A percentile compares a stretch with the other conserved stretches of the same genome.
phyloP scores from a whole-genome alignment of 2,888 invertebrate species.

The Auanema freiburgensis region DNA sequence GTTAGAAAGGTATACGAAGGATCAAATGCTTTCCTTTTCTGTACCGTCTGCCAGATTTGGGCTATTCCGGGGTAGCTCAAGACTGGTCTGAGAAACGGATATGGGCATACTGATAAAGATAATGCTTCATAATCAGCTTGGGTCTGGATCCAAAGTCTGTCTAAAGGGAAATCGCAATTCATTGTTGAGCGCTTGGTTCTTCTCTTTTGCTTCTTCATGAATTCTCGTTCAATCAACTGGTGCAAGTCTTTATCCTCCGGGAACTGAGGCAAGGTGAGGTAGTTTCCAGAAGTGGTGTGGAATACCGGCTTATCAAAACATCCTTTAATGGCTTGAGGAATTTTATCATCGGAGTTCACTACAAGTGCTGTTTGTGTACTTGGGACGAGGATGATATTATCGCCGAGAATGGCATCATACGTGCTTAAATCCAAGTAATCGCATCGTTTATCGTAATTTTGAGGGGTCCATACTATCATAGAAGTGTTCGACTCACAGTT shows the following conservation, averaged over 20 bases:
- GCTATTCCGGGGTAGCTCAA: too few relatives aligned
- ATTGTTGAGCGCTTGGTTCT: not conserved
- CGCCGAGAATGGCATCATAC: not conserved
- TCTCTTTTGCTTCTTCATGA: too few relatives aligned
- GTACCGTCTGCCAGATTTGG: too few relatives aligned
- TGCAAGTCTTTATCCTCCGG: not conserved
- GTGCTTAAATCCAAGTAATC: not conserved
- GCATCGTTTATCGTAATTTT: not conserved
- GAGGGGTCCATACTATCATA: slow-evolving; percentile 1
- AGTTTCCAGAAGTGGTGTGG: slow-evolving; percentile 1
- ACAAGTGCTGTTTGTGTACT: not conserved
- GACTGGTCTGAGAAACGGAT: too few relatives aligned
- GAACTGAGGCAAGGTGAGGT: not conserved
- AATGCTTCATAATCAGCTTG: not conserved
- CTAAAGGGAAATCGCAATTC: not conserved
- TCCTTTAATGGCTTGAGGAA: not conserved
- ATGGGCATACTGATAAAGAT: not conserved
- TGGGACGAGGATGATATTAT: not conserved
- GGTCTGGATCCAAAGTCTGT: not conserved
- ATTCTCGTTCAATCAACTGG: not conserved
- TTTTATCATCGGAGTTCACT: not conserved
- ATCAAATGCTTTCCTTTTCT: too few relatives aligned
- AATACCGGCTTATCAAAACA: not conserved
- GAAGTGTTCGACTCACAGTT: not conserved
- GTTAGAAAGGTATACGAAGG: too few relatives aligned